Percentiles rank a stretch among this genome's conserved stretches.
phyloP scores from a whole-genome alignment of 92 coral and sea anemone genomes.

The Actinostola sp. region DNA sequence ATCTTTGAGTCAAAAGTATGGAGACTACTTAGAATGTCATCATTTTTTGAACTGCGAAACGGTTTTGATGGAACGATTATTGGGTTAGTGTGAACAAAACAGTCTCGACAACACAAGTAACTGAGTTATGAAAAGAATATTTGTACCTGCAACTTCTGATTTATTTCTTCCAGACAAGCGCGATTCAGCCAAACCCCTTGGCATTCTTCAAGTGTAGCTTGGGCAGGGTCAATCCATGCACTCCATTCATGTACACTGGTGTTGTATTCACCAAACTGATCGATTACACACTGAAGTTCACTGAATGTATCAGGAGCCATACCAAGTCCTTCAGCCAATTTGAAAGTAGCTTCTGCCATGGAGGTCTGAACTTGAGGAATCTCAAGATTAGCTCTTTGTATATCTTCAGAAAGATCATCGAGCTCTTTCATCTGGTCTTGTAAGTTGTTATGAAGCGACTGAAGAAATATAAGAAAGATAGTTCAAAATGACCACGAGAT shows the following conservation, averaged over 20 bases:
- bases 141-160: slow-evolving; percentile 73
- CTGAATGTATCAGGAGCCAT: slow-evolving; percentile 65
- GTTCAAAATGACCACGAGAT: no score
- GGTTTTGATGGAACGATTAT: no score
- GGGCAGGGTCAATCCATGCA: slow-evolving; percentile 91
- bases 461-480: slow-evolving; percentile 1
- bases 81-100: no score
- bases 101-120: background rate
- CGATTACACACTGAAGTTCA: slow-evolving; percentile 86
- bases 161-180: slow-evolving; percentile 72
- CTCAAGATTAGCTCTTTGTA: slow-evolving; percentile 45
- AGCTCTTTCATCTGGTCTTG: slow-evolving; percentile 66
- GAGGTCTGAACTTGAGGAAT: slow-evolving; percentile 45
- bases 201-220: slow-evolving; percentile 81
- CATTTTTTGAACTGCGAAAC: no score
- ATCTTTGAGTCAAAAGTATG: no score
- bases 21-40: no score
- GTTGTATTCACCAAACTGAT: slow-evolving; percentile 77
- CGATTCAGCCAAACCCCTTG: slow-evolving; percentile 56
- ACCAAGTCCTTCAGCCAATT: slow-evolving; percentile 62
- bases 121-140: background rate
- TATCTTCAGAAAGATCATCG: slow-evolving; percentile 71
- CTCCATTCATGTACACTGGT: slow-evolving; percentile 92
- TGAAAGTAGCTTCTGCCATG: slow-evolving; percentile 54
- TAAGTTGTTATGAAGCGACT: slow-evolving; percentile 62